Conservation (phyloP, 64 coral and sea anemone species). For the Montipora sp. region DNA sequence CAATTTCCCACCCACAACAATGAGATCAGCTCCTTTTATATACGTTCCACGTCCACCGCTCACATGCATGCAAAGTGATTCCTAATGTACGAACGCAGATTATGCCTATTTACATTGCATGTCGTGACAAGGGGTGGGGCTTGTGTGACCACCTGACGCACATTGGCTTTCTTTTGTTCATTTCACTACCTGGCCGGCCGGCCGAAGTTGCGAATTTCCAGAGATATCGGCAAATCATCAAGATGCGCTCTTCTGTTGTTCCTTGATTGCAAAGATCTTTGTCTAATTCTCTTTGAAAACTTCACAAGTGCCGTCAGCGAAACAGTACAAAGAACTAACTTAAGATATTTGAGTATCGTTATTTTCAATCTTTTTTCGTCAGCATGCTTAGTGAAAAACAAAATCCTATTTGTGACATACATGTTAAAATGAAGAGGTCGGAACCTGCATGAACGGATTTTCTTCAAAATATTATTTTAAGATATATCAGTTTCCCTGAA, state of each 20-base stretch:
- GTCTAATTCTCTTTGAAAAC: conserved; percentile 1
- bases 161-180: conserved; percentile 48
- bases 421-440: too few relatives aligned
- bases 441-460: neutral
- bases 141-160: conserved; percentile 75
- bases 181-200: neutral
- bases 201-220: neutral
- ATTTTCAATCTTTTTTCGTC: too few relatives aligned
- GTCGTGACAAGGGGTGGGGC: conserved; percentile 71
- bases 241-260: neutral
- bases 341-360: too few relatives aligned
- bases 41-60: conserved; percentile 36
- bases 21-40: conserved; percentile 69
- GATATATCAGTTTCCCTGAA: neutral
- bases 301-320: neutral
- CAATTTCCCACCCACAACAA: conserved; percentile 29
- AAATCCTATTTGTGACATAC: too few relatives aligned
- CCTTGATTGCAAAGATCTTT: neutral
- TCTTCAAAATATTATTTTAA: neutral
- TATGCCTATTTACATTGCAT: conserved; percentile 77
- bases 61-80: conserved; percentile 57
- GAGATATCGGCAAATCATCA: neutral
- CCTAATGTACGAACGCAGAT: conserved; percentile 47
- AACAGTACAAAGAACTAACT: neutral
- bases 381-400: too few relatives aligned